Base-by-base conservation (phyloP, 2,888 invertebrate species). In the Zaprionus lineosus region DNA sequence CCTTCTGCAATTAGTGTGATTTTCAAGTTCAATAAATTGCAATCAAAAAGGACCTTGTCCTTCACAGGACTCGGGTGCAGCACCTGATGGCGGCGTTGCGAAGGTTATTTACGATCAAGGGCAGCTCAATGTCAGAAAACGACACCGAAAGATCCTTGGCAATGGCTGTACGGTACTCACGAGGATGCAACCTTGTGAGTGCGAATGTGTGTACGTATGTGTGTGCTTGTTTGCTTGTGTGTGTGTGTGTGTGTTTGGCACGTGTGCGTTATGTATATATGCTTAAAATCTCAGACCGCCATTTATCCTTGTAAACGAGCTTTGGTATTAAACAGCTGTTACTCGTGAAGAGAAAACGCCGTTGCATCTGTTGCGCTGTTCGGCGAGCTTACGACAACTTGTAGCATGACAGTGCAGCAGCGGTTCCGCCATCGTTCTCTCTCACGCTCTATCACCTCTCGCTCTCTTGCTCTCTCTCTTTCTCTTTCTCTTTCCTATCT, bases 101-200 rank as follows among this genome's bases (percentile, higher is more conserved):
- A 84, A 84, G 74, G 82, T 60, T 74, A 73, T 40, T 41, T 8
- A 33, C 82, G 84, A 84, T 81, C 81, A 81, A 84, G 81, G 81
- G 82, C 84, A 68, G 67, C 63, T 66, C 74, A 84, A 84, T 78
- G 84, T 64, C 75, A 69, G 57, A 28, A 15, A 11, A 18, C 46
- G 53, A 15, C 40, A 40, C n/a, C 36, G 18, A 37, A 11, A 41
- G 62, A 68, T 72, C 72, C 68, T 65, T 72, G 44, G 11, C 41
- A 26, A 33, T n/a, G n/a, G n/a, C n/a, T n/a, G n/a, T n/a, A n/a
- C n/a, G n/a, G n/a, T n/a, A n/a, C n/a, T n/a, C n/a, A n/a, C n/a
- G n/a, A n/a, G n/a, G n/a, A n/a, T n/a, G n/a, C n/a, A n/a, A n/a
- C n/a, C n/a, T n/a, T n/a, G n/a, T 26, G 39, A 11, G 39, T 2